A percentile compares a stretch with the other conserved stretches of the same genome.
Evolutionary conservation across 2,797 vertebrate genomes (phyloP).

Genomic region (Gorsachius magnificus): DNA sequence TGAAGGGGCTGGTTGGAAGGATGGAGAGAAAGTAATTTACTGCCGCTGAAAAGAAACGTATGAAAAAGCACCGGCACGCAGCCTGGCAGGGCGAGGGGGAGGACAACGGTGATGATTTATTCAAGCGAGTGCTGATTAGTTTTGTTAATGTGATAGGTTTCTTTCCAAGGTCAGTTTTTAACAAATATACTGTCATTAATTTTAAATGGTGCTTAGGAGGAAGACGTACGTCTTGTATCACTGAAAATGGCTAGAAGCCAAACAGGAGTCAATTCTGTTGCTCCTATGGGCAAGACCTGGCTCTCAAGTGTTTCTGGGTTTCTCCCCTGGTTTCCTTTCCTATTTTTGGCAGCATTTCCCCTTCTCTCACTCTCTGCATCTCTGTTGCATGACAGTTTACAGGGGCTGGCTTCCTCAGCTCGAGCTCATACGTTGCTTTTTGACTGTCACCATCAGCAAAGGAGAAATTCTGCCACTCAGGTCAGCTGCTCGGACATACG

Average conservation of each 20-base stretch:
- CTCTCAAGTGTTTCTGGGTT: not conserved
- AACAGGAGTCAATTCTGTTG: not conserved
- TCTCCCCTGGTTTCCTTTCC: not conserved
- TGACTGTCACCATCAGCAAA: not conserved
- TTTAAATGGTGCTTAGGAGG: not conserved
- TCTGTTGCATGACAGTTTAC: not conserved
- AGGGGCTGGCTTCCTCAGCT: not conserved
- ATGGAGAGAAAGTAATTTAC: not conserved
- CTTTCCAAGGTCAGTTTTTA: not conserved
- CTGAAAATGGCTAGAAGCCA: not conserved
- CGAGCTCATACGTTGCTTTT: not conserved
- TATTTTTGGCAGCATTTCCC: not conserved
- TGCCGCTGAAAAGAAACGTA: not conserved
- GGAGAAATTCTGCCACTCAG: not conserved
- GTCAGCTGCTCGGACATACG: not conserved
- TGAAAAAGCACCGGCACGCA: rapidly evolving
- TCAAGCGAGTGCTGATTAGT: not conserved
- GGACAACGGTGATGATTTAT: not conserved
- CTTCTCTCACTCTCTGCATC: not conserved
- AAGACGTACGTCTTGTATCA: not conserved
- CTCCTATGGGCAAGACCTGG: not conserved
- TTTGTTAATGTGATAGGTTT: not conserved
- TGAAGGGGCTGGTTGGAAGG: not conserved
- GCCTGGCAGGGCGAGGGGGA: not conserved
- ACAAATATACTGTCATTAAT: not conserved